Percentiles rank a stretch among this genome's conserved stretches.
These are phyloP conservation scores for Eubucco bourcierii DNA, from an alignment of 2,113 vertebrate species.

Conservation along the genomic window DNA sequence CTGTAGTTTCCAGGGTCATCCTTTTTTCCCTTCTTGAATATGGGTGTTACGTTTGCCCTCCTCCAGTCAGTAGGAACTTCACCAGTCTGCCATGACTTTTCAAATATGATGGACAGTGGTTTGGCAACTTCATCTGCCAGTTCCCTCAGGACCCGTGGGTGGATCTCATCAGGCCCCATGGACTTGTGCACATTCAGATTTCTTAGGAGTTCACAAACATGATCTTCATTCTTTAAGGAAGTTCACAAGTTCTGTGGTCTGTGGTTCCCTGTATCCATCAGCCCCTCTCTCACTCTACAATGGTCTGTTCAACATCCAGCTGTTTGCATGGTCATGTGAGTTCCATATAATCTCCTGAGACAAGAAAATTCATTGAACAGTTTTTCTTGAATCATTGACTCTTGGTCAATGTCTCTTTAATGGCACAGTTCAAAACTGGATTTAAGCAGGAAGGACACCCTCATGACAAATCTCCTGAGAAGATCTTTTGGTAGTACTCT, in stretches of 20 bases:
- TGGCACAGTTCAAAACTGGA: not conserved
- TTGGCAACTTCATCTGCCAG: no score
- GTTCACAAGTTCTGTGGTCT: rapidly evolving
- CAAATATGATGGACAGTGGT: no score
- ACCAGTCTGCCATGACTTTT: no score
- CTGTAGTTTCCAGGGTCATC: no score
- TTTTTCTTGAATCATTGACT: not conserved
- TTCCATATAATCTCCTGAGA: not conserved
- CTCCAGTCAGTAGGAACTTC: no score
- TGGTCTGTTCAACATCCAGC: not conserved
- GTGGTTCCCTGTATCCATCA: rapidly evolving
- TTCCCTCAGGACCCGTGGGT: no score
- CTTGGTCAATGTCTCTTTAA: not conserved
- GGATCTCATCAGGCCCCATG: no score
- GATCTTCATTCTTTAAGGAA: no score
- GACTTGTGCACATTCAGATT: no score
- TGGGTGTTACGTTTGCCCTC: no score
- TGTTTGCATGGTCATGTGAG: not conserved
- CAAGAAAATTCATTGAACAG: not conserved
- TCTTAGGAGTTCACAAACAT: no score
- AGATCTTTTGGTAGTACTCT: not conserved
- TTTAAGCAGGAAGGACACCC: not conserved
- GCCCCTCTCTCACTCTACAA: not conserved
- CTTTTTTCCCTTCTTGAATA: no score
- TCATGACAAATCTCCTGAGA: not conserved